phyloP scores from a whole-genome alignment of 2,888 invertebrate species.

The Lasioglossum morio region DNA sequence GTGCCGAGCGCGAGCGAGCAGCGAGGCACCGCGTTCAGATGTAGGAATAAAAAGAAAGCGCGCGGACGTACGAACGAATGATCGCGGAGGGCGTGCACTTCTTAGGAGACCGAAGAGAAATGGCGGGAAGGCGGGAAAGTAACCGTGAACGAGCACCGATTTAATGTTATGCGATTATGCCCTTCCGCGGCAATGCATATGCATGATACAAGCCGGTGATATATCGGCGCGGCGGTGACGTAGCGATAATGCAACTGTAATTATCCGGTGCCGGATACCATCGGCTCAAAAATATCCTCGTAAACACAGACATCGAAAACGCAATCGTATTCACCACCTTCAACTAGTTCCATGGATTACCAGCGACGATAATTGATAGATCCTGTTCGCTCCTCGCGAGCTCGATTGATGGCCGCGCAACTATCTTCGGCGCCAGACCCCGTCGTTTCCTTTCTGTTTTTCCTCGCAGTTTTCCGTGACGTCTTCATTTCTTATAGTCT shows the following conservation, averaged over 20 bases:
- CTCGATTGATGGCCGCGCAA: background rate
- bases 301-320: slow-evolving; percentile 64
- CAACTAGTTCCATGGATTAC: slow-evolving; percentile 46
- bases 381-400: background rate
- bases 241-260: slow-evolving; percentile 81
- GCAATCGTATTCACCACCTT: slow-evolving; percentile 52
- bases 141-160: slow-evolving; percentile 60
- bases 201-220: slow-evolving; percentile 74
- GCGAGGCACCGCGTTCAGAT: background rate
- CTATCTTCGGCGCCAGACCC: background rate
- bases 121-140: slow-evolving; percentile 65
- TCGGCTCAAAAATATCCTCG: slow-evolving; percentile 29
- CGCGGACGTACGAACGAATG: slow-evolving; percentile 45
- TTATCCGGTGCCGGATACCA: slow-evolving; percentile 70
- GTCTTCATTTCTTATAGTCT: background rate
- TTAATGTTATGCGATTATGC: slow-evolving; percentile 69
- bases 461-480: background rate
- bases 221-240: slow-evolving; percentile 80
- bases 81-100: slow-evolving; percentile 44
- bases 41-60: slow-evolving; percentile 30
- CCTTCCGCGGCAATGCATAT: slow-evolving; percentile 76
- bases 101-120: slow-evolving; percentile 54
- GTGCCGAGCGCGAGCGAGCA: background rate
- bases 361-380: slow-evolving; percentile 61
- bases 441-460: slow-evolving; percentile 14